phyloP scores from a whole-genome alignment of 2,113 vertebrate genomes.

The Stegostoma tigrinum region DNA sequence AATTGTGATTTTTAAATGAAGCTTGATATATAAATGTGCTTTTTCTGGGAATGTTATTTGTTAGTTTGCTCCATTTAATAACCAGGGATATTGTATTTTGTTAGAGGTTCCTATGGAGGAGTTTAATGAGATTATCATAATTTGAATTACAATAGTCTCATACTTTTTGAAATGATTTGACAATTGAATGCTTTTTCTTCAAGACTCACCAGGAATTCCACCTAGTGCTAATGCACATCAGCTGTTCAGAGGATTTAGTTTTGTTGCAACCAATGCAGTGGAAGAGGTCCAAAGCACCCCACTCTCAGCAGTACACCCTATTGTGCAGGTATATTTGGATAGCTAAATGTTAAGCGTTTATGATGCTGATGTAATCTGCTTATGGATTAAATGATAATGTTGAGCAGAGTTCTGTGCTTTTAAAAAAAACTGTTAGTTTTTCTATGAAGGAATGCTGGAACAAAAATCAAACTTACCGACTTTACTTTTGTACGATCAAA shows the following conservation, averaged over 20 bases:
- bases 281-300: slow-evolving; percentile 85
- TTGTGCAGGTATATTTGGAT: slow-evolving; percentile 72
- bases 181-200: slow-evolving; percentile 38
- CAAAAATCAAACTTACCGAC: background rate
- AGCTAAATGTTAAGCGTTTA: background rate
- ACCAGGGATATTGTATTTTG: background rate
- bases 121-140: background rate
- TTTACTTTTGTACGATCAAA: slow-evolving; percentile 39
- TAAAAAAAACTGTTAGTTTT: background rate
- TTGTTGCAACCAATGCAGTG: slow-evolving; percentile 78
- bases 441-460: background rate
- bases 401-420: background rate
- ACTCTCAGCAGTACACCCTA: slow-evolving; percentile 76
- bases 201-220: slow-evolving; percentile 94
- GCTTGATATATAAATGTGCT: background rate
- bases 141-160: background rate
- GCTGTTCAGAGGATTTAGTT: slow-evolving; percentile 98
- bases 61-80: background rate
- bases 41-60: background rate
- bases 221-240: slow-evolving; percentile 95
- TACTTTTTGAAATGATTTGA: background rate
- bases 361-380: background rate
- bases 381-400: background rate
- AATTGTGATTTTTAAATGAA: background rate
- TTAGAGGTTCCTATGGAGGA: background rate